A percentile compares a stretch with the other conserved stretches of the same genome.
These are phyloP conservation scores for Dryadula phaetusa DNA, from an alignment of 2,888 invertebrate genomes.

Conservation along the genomic window DNA sequence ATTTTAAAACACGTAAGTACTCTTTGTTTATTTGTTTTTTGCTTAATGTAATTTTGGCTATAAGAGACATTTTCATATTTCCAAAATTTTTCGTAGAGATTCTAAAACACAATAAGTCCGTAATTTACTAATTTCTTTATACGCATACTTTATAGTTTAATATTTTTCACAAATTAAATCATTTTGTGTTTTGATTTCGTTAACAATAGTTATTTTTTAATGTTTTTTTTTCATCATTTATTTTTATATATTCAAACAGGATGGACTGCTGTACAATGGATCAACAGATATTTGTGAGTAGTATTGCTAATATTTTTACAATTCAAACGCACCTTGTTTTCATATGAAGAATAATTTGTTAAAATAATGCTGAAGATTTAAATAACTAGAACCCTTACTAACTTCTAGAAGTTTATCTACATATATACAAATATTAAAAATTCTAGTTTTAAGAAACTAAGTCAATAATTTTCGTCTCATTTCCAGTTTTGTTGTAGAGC, in stretches of 20 bases:
- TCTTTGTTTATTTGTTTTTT: constrained; percentile 8
- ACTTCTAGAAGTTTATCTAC: no score
- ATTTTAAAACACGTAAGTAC: constrained; percentile 4
- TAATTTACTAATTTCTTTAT: background rate
- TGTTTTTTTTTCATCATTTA: constrained; percentile 22
- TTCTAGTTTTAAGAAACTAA: no score
- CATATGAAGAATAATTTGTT: no score
- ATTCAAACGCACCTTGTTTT: no score
- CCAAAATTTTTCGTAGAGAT: background rate
- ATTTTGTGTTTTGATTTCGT: background rate
- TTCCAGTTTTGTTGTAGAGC: no score
- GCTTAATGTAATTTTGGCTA: background rate
- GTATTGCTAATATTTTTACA: background rate
- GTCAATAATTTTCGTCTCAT: no score
- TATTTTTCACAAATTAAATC: no score
- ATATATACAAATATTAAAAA: no score
- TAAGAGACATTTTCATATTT: background rate
- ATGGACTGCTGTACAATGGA: constrained; percentile 17
- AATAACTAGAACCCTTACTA: no score
- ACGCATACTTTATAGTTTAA: background rate
- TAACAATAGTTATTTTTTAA: background rate
- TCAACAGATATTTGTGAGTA: constrained; percentile 39
- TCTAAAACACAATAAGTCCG: background rate
- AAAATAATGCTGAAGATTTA: no score
- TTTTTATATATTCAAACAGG: constrained; percentile 34